These are phyloP conservation scores for Trachelus iudaicus DNA, from an alignment of 2,888 invertebrate species.

Conservation along the genomic window DNA sequence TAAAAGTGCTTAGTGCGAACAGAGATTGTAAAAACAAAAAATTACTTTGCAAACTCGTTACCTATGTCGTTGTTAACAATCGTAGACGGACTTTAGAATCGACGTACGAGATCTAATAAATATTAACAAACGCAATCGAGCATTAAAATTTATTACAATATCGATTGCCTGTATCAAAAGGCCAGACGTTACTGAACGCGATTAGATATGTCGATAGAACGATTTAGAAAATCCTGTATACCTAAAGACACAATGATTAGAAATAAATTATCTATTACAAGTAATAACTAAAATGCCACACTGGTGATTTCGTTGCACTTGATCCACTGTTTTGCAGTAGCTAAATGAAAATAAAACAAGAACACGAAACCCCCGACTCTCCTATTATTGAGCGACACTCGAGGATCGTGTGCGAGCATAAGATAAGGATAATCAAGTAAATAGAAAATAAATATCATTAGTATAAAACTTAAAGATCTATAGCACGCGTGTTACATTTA, in stretches of 20 bases:
- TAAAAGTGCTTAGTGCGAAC: neutral
- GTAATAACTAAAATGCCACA: conserved; percentile 1
- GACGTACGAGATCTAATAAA: neutral
- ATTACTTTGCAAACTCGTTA: neutral
- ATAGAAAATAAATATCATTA: conserved; percentile 28
- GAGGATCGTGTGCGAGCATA: neutral
- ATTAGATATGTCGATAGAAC: neutral
- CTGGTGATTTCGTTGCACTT: conserved; percentile 10
- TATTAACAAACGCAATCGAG: neutral
- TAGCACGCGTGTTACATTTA: conserved; percentile 3
- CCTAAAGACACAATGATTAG: neutral
- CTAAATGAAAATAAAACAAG: neutral
- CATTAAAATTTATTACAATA: neutral
- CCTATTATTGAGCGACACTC: neutral
- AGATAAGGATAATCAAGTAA: neutral
- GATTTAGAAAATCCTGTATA: neutral
- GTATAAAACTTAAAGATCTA: conserved; percentile 19
- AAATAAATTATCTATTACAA: neutral
- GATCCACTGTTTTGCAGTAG: neutral
- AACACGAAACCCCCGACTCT: neutral
- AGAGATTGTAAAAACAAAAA: neutral
- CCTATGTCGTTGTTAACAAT: neutral
- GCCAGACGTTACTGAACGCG: neutral
- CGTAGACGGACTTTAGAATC: neutral
- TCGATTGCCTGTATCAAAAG: neutral